Evolutionary conservation across 1,140 invertebrate genomes (phyloP).

Genomic region (Diachasmimorpha longicaudata): DNA sequence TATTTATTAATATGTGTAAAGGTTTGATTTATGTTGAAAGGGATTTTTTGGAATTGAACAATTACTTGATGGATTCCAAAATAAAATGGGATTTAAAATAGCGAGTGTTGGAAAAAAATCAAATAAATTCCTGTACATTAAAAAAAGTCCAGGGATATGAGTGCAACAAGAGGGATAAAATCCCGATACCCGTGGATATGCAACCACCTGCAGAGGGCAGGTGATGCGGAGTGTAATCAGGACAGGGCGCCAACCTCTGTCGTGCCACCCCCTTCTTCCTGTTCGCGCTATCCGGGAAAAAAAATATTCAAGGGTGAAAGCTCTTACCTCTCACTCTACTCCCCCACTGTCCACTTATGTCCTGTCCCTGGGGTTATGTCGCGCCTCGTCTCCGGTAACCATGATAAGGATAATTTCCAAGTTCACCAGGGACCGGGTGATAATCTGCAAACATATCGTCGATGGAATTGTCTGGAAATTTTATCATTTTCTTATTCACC

Average conservation of each 20-base stretch:
- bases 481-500: background rate
- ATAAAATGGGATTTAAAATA: no score
- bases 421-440: background rate
- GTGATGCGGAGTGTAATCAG: constrained; percentile 51
- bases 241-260: constrained; percentile 47
- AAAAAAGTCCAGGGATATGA: background rate
- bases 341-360: constrained; percentile 17
- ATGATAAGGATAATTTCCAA: background rate
- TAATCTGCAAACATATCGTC: background rate
- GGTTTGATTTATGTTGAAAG: no score
- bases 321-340: background rate
- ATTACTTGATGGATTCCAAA: no score
- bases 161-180: constrained; percentile 42
- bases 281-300: constrained; percentile 1
- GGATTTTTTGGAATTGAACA: no score
- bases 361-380: background rate
- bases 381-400: background rate
- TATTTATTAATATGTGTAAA: no score
- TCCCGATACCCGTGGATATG: constrained; percentile 42
- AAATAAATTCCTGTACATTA: background rate
- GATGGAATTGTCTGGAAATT: background rate
- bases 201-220: constrained; percentile 58
- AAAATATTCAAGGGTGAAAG: background rate
- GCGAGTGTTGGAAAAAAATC: no score
- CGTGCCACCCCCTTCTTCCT: constrained; percentile 21